These are phyloP conservation scores for Glossophaga mutica DNA, from an alignment of 2,797 vertebrate species.

Conservation along the genomic window DNA sequence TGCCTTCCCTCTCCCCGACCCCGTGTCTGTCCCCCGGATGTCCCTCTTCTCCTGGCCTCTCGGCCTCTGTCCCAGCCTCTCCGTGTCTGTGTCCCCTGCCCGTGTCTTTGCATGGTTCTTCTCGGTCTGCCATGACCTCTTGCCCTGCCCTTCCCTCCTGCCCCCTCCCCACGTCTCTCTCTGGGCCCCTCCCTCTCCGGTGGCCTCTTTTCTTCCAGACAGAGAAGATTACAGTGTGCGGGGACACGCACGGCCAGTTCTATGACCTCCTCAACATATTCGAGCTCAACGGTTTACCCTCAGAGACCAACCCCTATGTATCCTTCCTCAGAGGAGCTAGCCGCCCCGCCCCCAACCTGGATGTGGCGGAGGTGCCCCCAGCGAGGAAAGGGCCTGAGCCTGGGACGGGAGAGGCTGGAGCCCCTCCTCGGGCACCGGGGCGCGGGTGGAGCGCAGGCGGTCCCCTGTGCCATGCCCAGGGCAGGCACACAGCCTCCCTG, in stretches of 20 bases:
- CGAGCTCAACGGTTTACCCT: constrained; percentile 93
- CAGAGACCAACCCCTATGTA: constrained; percentile 93
- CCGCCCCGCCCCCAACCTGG: too few relatives aligned
- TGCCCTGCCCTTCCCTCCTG: not conserved
- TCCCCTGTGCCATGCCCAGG: fast-evolving
- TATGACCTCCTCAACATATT: constrained; percentile 97
- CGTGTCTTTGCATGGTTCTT: constrained; percentile 18
- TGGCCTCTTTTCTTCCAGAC: constrained; percentile 83
- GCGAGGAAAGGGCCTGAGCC: not conserved
- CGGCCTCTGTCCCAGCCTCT: not conserved
- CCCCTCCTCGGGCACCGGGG: fast-evolving
- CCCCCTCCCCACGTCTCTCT: constrained; percentile 50
- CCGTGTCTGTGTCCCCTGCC: not conserved
- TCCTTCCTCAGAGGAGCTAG: constrained; percentile 81
- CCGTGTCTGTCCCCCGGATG: not conserved
- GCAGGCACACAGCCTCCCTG: not conserved
- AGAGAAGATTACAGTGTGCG: constrained; percentile 94
- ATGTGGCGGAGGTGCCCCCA: not conserved
- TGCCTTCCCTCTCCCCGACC: not conserved
- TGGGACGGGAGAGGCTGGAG: not conserved
- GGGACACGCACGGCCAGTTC: constrained; percentile 95
- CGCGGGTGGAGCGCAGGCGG: fast-evolving
- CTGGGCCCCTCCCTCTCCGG: constrained; percentile 68
- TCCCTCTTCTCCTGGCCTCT: not conserved
- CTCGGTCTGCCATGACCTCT: constrained; percentile 44